These are phyloP conservation scores for Phaethon lepturus DNA, from an alignment of 2,113 vertebrate genomes.

Conservation along the genomic window DNA sequence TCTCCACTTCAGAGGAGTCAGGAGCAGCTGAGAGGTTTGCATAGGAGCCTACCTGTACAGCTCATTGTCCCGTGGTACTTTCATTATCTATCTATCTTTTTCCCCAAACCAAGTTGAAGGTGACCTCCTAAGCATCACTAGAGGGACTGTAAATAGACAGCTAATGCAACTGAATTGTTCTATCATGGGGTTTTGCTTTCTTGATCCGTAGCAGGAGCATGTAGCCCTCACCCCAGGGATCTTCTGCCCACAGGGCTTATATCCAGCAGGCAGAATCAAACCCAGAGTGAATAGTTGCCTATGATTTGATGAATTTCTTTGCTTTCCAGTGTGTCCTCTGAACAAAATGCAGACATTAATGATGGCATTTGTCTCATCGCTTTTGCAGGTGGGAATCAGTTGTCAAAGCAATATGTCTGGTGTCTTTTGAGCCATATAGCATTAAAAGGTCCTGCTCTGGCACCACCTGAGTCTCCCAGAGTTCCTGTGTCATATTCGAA, in stretches of 20 bases:
- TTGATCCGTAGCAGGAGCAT: not conserved
- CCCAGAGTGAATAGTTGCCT: not conserved
- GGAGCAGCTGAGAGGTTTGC: not conserved
- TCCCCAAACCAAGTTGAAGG: not conserved
- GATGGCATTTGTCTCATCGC: not conserved
- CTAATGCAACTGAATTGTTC: not conserved
- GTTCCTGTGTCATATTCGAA: not conserved
- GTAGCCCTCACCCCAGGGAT: not conserved
- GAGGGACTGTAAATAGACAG: not conserved
- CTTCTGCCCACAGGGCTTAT: not conserved
- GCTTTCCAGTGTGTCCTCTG: not conserved
- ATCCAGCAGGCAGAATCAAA: not conserved
- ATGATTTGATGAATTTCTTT: not conserved
- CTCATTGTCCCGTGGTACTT: not conserved
- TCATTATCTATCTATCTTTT: not conserved
- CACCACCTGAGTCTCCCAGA: not conserved
- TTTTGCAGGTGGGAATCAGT: not conserved
- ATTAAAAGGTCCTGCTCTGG: not conserved
- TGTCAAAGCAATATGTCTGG: not conserved
- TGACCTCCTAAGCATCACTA: not conserved
- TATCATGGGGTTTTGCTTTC: not conserved
- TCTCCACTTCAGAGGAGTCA: not conserved
- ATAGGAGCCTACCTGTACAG: not conserved
- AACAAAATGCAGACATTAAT: not conserved
- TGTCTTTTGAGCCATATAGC: not conserved